Evolutionary conservation across 2,888 invertebrate genomes (phyloP), one percentile per base, ranked within the genome.

Genomic region (Nomada ruficornis): DNA sequence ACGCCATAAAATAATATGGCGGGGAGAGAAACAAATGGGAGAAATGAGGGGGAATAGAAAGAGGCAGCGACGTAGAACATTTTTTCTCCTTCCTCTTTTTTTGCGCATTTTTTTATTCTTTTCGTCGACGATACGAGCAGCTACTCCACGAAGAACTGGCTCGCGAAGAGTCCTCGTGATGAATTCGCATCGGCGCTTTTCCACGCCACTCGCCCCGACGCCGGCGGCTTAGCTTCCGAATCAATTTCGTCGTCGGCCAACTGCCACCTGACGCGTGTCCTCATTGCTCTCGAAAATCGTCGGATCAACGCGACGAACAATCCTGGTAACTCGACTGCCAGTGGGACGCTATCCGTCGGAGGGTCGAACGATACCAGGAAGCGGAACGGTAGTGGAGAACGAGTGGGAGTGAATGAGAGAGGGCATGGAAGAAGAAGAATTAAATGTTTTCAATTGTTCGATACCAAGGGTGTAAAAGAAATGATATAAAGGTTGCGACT

Each of bases 161-260:
- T 64, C 57, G 42, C 57, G 44, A 59, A 82, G 70, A 23, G 63
- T 78, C 36, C 74, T 74, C 72, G 77, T 68, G 85, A 85, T 82
- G 75, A 85, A 85, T 79, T 36, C 62, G 71, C 72, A 69, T 29
- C 59, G 70, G 54, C 42, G 83, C 62, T 78, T 69, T 64, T 77
- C 69, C 54, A 47, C 71, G 77, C 60, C 55, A 64, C 78, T 71
- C 77, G 29, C 44, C 15, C 11, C 62, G 55, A 29, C 60, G 69
- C 23, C 20, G 65, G 15, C 44, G 55, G 79, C 82, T 85, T 63
- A 82, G 68, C 65, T 82, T 71, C 67, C 76, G 72, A 82, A 85
- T 85, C 82, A 82, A 85, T 85, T 81, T 65, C 84, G 55, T 52
- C 76, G 63, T 69, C 73, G 70, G 70, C 71, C 63, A 44, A 52